Evolutionary conservation across 2,888 invertebrate genomes (phyloP).

Genomic region (Hoplodrina ambigua): DNA sequence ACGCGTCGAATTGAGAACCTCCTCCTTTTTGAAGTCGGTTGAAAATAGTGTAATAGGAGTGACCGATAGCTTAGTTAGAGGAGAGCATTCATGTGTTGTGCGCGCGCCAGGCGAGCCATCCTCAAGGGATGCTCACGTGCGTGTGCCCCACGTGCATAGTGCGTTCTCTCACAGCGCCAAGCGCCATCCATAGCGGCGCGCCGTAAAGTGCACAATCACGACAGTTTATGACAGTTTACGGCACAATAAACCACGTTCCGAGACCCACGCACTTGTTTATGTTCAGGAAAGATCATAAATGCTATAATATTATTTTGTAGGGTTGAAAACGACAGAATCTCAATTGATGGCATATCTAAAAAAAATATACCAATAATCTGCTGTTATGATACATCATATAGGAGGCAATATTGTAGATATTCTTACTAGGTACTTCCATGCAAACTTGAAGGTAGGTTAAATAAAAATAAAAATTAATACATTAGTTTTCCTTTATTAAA

Average conservation of each 20-base stretch:
- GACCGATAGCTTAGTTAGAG: neutral
- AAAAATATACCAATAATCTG: neutral
- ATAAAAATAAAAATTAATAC: no score
- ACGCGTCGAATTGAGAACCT: no score
- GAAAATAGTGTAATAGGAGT: neutral
- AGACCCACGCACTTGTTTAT: conserved; percentile 24
- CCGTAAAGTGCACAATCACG: conserved; percentile 30
- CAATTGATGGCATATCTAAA: neutral
- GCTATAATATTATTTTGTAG: conserved; percentile 6
- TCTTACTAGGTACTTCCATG: no score
- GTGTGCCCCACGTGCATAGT: neutral
- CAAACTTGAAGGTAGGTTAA: no score
- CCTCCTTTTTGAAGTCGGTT: no score
- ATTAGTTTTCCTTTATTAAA: no score
- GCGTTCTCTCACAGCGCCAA: neutral
- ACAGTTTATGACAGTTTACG: conserved; percentile 38
- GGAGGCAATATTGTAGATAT: no score
- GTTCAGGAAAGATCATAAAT: conserved; percentile 12
- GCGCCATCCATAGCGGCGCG: conserved; percentile 16
- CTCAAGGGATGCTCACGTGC: conserved; percentile 7
- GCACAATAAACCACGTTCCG: conserved; percentile 28
- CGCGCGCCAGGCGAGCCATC: neutral
- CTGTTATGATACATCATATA: no score
- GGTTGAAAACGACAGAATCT: neutral
- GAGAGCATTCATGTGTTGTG: neutral